Evolutionary conservation across 1,140 invertebrate species (phyloP).

Genomic region (Antheraea mylitta): DNA sequence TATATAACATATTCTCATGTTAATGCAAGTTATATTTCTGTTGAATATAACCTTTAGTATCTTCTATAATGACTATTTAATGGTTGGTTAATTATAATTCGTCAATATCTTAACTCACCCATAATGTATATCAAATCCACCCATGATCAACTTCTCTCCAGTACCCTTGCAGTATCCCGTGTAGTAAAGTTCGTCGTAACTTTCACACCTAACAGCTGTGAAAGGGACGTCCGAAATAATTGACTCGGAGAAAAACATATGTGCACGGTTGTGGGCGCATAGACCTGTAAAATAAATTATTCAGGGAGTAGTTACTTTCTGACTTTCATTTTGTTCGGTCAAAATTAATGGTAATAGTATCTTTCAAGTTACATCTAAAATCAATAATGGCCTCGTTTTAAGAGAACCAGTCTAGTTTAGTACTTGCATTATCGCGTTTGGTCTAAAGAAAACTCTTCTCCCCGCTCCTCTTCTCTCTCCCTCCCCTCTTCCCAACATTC

Average conservation of each 20-base stretch:
- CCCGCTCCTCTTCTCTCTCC: too few species aligned
- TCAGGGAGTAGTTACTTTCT: background rate
- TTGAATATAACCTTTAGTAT: too few species aligned
- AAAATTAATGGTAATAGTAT: background rate
- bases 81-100: too few species aligned
- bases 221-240: slow-evolving; percentile 69
- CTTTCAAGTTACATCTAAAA: too few species aligned
- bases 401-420: too few species aligned
- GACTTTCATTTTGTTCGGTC: background rate
- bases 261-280: slow-evolving; percentile 80
- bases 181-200: slow-evolving; percentile 78
- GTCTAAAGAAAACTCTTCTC: too few species aligned
- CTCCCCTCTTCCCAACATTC: too few species aligned
- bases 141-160: slow-evolving; percentile 75
- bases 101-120: slow-evolving; percentile 52
- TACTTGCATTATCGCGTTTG: too few species aligned
- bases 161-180: slow-evolving; percentile 75
- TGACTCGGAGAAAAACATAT: slow-evolving; percentile 81
- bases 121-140: slow-evolving; percentile 77
- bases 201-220: slow-evolving; percentile 77
- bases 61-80: too few species aligned
- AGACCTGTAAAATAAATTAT: slow-evolving; percentile 46
- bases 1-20: too few species aligned
- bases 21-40: too few species aligned
- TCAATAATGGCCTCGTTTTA: too few species aligned